Evolutionary conservation across 2,797 vertebrate species (phyloP).

Genomic region (Adrianichthys oophorus): DNA sequence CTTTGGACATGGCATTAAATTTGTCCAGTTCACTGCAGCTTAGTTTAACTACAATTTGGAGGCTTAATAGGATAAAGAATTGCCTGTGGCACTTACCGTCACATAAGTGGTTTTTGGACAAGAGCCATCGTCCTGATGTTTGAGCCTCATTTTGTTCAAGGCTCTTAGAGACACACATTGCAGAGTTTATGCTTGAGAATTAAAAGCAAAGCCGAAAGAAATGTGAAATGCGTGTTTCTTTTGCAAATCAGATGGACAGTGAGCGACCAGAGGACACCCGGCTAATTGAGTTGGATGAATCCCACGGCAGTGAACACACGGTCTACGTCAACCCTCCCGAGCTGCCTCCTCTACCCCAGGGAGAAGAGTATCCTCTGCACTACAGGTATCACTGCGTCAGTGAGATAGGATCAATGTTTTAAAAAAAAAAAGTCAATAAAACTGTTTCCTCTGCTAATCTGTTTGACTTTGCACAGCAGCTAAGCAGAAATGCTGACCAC

Average conservation of each 20-base stretch:
- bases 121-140: conserved; percentile 24
- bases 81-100: conserved; percentile 22
- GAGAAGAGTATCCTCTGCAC: conserved; percentile 90
- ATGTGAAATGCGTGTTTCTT: conserved; percentile 30
- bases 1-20: conserved; percentile 47
- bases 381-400: conserved; percentile 83
- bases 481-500: conserved; percentile 15
- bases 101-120: conserved; percentile 23
- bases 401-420: conserved; percentile 9
- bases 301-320: conserved; percentile 95
- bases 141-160: conserved; percentile 28
- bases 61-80: conserved; percentile 30
- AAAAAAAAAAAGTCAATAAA: not conserved
- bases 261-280: conserved; percentile 88
- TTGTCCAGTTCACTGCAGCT: conserved; percentile 66
- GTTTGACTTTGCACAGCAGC: conserved; percentile 2
- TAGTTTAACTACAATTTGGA: conserved; percentile 44
- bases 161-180: not conserved
- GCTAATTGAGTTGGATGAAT: conserved; percentile 96
- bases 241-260: conserved; percentile 83
- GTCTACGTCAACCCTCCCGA: conserved; percentile 98
- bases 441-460: conserved; percentile 1
- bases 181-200: no score
- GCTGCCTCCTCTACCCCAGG: conserved; percentile 89
- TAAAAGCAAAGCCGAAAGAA: not conserved